phyloP scores from a whole-genome alignment of 2,113 vertebrate species.

The Lota lota region DNA sequence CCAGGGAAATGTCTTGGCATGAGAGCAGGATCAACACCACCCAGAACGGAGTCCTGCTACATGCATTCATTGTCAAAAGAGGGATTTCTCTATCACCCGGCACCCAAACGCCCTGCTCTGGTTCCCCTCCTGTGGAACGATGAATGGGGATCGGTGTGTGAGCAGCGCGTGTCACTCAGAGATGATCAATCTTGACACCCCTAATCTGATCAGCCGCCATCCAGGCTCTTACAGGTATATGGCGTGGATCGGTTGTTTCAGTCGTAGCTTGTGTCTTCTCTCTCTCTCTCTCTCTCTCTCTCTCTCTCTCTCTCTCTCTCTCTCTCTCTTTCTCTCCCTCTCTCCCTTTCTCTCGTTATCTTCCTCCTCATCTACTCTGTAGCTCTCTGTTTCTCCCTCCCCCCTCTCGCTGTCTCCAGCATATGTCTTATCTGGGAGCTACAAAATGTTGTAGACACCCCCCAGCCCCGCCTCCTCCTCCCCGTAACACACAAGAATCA shows the following conservation, averaged over 20 bases:
- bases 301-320: conserved; percentile 3
- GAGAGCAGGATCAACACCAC: conserved; percentile 78
- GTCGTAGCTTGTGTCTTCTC: conserved; percentile 21
- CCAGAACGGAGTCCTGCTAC: conserved; percentile 75
- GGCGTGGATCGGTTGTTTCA: conserved; percentile 38
- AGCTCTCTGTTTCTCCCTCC: background rate
- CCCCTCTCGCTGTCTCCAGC: background rate
- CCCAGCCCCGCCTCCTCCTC: too few species aligned
- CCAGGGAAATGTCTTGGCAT: conserved; percentile 70
- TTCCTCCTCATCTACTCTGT: background rate
- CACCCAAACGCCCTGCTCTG: conserved; percentile 14
- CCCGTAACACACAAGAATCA: too few species aligned
- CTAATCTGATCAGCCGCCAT: conserved; percentile 81
- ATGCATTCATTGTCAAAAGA: conserved; percentile 83
- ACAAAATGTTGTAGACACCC: conserved; percentile 16
- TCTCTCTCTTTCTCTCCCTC: conserved; percentile 1
- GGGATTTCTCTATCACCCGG: conserved; percentile 47
- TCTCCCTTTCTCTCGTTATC: background rate
- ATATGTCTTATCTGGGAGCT: conserved; percentile 7
- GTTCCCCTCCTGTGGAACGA: too few species aligned
- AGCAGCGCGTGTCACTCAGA: conserved; percentile 49
- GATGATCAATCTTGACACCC: conserved; percentile 70
- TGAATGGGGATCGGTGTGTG: conserved; percentile 7
- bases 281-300: conserved; percentile 6
- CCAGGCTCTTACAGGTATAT: conserved; percentile 79